Evolutionary conservation across 2,113 vertebrate species (phyloP).

Genomic region (Thryonomys swinderianus): DNA sequence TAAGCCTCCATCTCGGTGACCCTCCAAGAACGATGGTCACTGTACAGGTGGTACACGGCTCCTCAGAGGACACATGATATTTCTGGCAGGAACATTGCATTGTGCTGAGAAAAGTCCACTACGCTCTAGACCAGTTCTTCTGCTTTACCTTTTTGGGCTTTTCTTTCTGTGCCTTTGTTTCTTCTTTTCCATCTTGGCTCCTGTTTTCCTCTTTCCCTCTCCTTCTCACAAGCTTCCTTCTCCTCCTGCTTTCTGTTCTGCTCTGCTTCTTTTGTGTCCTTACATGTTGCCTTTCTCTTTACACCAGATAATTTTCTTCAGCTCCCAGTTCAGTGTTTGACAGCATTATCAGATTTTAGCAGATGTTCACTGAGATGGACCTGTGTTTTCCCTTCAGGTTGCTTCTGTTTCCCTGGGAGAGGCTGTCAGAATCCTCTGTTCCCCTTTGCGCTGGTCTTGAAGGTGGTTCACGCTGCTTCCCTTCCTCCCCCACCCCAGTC

Average conservation of each 20-base stretch:
- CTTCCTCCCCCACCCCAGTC: too few species aligned
- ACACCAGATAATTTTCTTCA: not conserved
- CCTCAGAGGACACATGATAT: not conserved
- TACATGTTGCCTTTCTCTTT: not conserved
- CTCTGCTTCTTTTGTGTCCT: not conserved
- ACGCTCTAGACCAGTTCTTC: not conserved
- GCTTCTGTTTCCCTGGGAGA: not conserved
- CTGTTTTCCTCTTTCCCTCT: not conserved
- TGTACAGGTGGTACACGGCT: not conserved
- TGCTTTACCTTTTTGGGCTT: not conserved
- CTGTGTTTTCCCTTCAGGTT: too few species aligned
- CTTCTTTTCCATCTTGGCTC: not conserved
- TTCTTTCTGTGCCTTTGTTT: not conserved
- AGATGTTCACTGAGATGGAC: not conserved
- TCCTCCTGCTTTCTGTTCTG: not conserved
- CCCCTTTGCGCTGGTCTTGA: not conserved
- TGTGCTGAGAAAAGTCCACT: not conserved
- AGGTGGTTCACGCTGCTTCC: not conserved
- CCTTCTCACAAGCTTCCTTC: too few species aligned
- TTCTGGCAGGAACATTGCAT: not conserved
- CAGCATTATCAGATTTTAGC: not conserved
- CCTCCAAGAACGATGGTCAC: not conserved
- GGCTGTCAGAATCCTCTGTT: not conserved
- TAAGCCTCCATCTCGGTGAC: not conserved
- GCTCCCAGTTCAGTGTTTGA: not conserved